phyloP scores from a whole-genome alignment of 1,140 invertebrate genomes.

The Amphibalanus amphitrite region DNA sequence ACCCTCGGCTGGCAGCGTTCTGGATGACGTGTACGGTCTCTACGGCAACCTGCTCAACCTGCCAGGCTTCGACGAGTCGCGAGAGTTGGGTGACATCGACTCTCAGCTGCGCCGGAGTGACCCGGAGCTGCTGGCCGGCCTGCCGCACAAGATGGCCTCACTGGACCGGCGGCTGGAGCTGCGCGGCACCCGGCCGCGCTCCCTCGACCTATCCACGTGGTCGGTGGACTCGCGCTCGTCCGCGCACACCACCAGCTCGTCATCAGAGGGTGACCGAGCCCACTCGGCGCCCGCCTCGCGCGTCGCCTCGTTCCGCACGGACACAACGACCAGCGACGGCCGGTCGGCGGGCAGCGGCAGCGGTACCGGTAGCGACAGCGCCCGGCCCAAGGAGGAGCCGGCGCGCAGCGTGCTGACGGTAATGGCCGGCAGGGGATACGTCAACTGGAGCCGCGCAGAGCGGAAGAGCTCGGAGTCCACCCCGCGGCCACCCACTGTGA shows the following conservation, averaged over 20 bases:
- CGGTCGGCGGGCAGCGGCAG: conserved; percentile 54
- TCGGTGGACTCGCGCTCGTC: conserved; percentile 50
- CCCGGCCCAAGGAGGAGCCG: conserved; percentile 22
- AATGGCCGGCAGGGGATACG: conserved; percentile 71
- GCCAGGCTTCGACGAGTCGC: conserved; percentile 58
- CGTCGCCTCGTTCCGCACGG: conserved; percentile 44
- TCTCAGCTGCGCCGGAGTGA: conserved; percentile 56
- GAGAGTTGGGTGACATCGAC: conserved; percentile 5
- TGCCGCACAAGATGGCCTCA: conserved; percentile 38
- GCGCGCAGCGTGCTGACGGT: conserved; percentile 62
- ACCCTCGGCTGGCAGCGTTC: conserved; percentile 6
- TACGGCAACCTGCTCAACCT: conserved; percentile 79
- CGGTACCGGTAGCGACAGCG: conserved; percentile 19
- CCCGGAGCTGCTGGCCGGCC: conserved; percentile 61
- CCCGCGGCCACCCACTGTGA: conserved; percentile 41
- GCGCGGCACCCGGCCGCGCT: conserved; percentile 65
- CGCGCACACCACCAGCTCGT: conserved; percentile 35
- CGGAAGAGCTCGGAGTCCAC: conserved; percentile 30
- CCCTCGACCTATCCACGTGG: conserved; percentile 68
- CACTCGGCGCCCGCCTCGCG: conserved; percentile 19
- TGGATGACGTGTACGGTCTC: conserved; percentile 62
- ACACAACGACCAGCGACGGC: conserved; percentile 42
- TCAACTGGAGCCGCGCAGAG: conserved; percentile 56
- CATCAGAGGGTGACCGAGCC: conserved; percentile 55
- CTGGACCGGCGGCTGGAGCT: conserved; percentile 56